Evolutionary conservation across 1,140 invertebrate genomes (phyloP).

Genomic region (Alviniconcha marisindica): DNA sequence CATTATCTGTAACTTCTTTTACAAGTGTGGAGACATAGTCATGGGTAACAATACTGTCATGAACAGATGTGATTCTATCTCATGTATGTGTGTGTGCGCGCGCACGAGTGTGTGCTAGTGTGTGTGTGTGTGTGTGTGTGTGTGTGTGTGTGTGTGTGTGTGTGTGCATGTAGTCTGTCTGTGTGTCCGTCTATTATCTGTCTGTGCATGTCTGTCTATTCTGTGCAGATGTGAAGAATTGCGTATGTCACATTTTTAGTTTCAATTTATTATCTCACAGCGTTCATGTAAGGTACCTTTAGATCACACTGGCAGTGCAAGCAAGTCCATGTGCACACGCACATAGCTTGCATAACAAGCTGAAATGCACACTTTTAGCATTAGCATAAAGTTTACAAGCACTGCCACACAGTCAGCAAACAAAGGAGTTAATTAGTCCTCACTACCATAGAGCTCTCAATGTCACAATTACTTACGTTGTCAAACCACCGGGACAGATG

Average conservation of each 20-base stretch:
- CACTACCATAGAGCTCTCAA: background rate
- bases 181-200: too few species aligned
- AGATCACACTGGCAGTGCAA: background rate
- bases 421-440: background rate
- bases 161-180: background rate
- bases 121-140: slow-evolving; percentile 23
- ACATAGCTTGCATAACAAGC: background rate
- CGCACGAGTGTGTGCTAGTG: background rate
- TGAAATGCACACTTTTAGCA: background rate
- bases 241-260: too few species aligned
- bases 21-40: background rate
- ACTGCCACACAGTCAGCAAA: too few species aligned
- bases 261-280: too few species aligned
- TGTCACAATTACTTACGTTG: slow-evolving; percentile 54
- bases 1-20: background rate
- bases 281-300: too few species aligned
- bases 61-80: too few species aligned
- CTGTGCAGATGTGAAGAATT: too few species aligned
- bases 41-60: too few species aligned
- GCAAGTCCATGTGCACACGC: background rate
- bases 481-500: slow-evolving; percentile 61
- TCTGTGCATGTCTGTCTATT: too few species aligned
- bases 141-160: background rate
- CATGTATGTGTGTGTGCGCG: background rate
- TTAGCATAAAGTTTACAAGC: background rate